phyloP scores from a whole-genome alignment of 2,113 vertebrate genomes.

The Tor tambroides region DNA sequence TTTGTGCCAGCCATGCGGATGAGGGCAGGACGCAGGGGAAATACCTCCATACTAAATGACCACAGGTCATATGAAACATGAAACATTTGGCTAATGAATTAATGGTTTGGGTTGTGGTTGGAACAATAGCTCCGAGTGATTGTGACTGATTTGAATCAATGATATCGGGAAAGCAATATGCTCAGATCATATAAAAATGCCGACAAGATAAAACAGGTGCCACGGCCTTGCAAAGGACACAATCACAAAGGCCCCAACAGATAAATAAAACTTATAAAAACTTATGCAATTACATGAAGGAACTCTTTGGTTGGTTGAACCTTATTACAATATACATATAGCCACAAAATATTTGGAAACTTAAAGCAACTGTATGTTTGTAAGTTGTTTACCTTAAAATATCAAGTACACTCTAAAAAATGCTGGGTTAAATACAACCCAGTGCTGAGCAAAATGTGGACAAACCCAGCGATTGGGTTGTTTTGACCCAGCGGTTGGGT shows the following conservation, averaged over 20 bases:
- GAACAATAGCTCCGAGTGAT: background rate
- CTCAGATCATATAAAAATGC: background rate
- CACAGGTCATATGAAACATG: background rate
- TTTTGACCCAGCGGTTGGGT: too few relatives aligned
- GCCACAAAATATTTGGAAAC: background rate
- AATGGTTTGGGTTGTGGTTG: background rate
- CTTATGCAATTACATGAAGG: too few relatives aligned
- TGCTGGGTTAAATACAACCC: too few relatives aligned
- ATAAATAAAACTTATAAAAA: too few relatives aligned
- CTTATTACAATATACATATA: background rate
- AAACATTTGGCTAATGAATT: constrained; percentile 10
- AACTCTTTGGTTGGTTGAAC: background rate
- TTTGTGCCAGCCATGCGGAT: background rate
- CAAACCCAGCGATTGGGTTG: too few relatives aligned
- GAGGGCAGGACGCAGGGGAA: background rate
- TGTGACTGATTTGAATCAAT: constrained; percentile 17
- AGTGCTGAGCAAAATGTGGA: too few relatives aligned
- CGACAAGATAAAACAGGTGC: background rate
- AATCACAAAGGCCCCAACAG: background rate
- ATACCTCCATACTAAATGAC: background rate
- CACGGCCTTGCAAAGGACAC: background rate
- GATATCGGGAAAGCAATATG: background rate
- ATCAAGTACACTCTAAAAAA: too few relatives aligned
- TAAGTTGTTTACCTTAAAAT: background rate
- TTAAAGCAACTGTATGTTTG: background rate